Evolutionary conservation across 64 coral and sea anemone species (phyloP).

Genomic region (Catalaphyllia jardinei): DNA sequence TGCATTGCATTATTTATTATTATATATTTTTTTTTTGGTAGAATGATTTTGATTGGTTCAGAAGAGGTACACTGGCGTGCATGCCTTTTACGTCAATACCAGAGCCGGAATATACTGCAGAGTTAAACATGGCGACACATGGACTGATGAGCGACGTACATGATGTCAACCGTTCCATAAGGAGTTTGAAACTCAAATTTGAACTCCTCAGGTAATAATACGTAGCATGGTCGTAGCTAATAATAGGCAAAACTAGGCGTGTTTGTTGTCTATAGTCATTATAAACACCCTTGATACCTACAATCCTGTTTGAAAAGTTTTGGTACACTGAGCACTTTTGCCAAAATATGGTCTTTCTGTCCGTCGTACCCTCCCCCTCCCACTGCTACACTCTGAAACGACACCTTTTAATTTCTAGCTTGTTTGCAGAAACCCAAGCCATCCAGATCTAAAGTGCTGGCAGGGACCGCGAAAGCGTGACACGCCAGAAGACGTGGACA

Average conservation of each 20-base stretch:
- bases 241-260: neutral
- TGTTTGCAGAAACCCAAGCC: neutral
- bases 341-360: too few species aligned
- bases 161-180: slow-evolving; percentile 58
- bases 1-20: too few species aligned
- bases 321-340: too few species aligned
- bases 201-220: slow-evolving; percentile 75
- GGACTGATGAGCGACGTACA: slow-evolving; percentile 85
- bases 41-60: slow-evolving; percentile 99
- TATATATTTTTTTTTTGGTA: slow-evolving; percentile 13
- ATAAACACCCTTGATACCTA: too few species aligned
- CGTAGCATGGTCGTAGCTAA: neutral
- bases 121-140: slow-evolving; percentile 69
- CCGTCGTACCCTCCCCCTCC: too few species aligned
- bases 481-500: neutral
- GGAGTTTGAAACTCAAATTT: slow-evolving; percentile 79
- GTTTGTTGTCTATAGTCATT: too few species aligned
- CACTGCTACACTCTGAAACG: neutral
- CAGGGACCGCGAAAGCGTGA: neutral
- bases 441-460: slow-evolving; percentile 31
- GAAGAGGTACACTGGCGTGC: slow-evolving; percentile 73
- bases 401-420: neutral
- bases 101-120: slow-evolving; percentile 59
- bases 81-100: slow-evolving; percentile 49
- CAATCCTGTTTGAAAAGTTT: too few species aligned